phyloP scores from a whole-genome alignment of 2,797 vertebrate genomes.

The Neostethus bicornis region DNA sequence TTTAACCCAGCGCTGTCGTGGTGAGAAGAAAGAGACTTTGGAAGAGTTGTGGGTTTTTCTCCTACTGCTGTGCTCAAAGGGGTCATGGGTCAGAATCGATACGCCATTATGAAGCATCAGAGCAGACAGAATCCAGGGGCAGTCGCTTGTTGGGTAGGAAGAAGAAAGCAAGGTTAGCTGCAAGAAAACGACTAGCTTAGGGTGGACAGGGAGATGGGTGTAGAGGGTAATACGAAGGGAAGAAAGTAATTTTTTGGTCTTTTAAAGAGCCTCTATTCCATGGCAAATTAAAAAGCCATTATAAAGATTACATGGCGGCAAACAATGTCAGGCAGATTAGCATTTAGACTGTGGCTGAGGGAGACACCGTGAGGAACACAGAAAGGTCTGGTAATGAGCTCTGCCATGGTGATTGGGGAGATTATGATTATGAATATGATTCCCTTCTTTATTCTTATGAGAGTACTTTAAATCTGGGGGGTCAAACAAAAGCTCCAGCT shows the following conservation, averaged over 20 bases:
- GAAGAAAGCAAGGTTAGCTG: constrained; percentile 47
- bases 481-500: constrained; percentile 63
- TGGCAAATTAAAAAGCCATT: constrained; percentile 84
- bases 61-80: constrained; percentile 28
- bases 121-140: constrained; percentile 46
- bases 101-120: constrained; percentile 56
- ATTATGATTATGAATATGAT: constrained; percentile 81
- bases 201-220: constrained; percentile 22
- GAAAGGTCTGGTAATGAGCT: constrained; percentile 79
- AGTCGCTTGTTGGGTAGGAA: constrained; percentile 24
- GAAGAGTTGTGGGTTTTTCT: constrained; percentile 45
- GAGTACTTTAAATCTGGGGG: constrained; percentile 70
- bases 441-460: constrained; percentile 72
- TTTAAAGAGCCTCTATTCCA: constrained; percentile 79
- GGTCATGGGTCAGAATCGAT: constrained; percentile 73
- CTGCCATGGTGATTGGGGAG: constrained; percentile 72
- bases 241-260: constrained; percentile 67
- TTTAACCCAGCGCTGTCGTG: constrained; percentile 67
- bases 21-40: constrained; percentile 60
- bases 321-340: constrained; percentile 81
- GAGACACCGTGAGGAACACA: constrained; percentile 70
- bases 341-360: constrained; percentile 75
- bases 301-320: constrained; percentile 79
- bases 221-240: constrained; percentile 44
- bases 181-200: constrained; percentile 24